Percentiles rank a stretch among this genome's conserved stretches.
phyloP scores from a whole-genome alignment of 2,888 invertebrate genomes.

The Andrena hattorfiana region DNA sequence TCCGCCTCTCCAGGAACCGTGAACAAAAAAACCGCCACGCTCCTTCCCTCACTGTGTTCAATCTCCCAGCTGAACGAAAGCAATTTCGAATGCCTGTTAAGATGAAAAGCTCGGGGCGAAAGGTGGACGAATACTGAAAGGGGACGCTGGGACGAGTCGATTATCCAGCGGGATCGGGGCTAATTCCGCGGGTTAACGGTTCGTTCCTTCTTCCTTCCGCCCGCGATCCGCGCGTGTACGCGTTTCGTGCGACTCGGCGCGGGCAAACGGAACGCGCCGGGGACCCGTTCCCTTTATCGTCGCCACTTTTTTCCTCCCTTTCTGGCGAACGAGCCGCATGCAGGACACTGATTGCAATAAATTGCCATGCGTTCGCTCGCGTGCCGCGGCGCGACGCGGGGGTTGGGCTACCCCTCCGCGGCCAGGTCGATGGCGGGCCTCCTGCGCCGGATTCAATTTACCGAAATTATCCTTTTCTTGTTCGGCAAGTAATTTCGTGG shows the following conservation, averaged over 20 bases:
- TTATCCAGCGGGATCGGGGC: slow-evolving; percentile 51
- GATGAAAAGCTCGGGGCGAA: slow-evolving; percentile 8
- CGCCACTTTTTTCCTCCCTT: slow-evolving; percentile 7
- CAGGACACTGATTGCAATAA: slow-evolving; percentile 80
- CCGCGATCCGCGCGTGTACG: slow-evolving; percentile 42
- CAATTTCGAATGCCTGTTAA: slow-evolving; percentile 22
- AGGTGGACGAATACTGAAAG: not conserved
- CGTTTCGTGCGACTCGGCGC: slow-evolving; percentile 2
- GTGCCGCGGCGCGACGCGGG: slow-evolving; percentile 56
- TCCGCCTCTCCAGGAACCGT: not conserved
- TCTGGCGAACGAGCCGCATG: slow-evolving; percentile 62
- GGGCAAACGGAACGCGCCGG: slow-evolving; percentile 42
- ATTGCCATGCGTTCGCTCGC: slow-evolving; percentile 76
- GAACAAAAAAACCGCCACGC: not conserved
- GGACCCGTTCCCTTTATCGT: slow-evolving; percentile 39
- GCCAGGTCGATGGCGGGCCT: slow-evolving; percentile 34
- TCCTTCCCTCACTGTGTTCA: slow-evolving; percentile 8
- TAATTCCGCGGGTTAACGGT: slow-evolving; percentile 63
- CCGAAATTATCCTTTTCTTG: slow-evolving; percentile 65
- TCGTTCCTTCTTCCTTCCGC: slow-evolving; percentile 24
- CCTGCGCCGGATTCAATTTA: slow-evolving; percentile 59
- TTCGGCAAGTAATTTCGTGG: slow-evolving; percentile 62
- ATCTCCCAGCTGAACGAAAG: slow-evolving; percentile 11
- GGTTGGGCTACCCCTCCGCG: slow-evolving; percentile 21
- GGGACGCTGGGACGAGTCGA: slow-evolving; percentile 28